Percentiles rank a stretch among this genome's conserved stretches.
These are phyloP conservation scores for Halcyon leucocephala DNA, from an alignment of 2,797 vertebrate species.

Conservation along the genomic window DNA sequence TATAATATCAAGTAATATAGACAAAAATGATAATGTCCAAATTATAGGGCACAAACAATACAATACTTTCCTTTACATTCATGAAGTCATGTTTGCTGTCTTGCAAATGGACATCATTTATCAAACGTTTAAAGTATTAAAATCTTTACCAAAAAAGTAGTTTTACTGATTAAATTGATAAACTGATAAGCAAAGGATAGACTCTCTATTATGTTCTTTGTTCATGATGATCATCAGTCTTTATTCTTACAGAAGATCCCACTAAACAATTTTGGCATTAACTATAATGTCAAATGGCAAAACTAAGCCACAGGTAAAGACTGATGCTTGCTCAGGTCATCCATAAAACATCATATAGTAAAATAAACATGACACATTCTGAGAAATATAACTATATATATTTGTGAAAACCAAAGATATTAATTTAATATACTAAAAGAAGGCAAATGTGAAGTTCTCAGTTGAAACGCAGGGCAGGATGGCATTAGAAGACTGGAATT, in stretches of 20 bases:
- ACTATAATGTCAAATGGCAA: background rate
- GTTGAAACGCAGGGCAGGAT: background rate
- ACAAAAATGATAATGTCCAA: background rate
- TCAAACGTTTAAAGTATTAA: background rate
- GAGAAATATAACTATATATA: background rate
- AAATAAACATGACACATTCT: background rate
- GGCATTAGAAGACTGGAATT: background rate
- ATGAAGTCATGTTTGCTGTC: background rate
- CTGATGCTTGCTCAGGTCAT: background rate
- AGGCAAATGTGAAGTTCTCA: background rate
- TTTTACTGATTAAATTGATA: background rate
- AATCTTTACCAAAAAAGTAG: background rate
- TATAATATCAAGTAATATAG: background rate
- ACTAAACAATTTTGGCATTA: background rate
- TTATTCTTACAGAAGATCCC: background rate
- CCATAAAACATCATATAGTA: background rate
- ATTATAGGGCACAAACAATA: background rate
- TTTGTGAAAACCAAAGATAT: background rate
- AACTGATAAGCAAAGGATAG: background rate
- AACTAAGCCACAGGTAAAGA: background rate
- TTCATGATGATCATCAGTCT: background rate
- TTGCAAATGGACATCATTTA: background rate
- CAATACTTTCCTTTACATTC: background rate
- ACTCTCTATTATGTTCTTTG: background rate
- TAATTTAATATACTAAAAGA: background rate